Percentiles rank a stretch among this genome's conserved stretches.
These are phyloP conservation scores for Drosophila truncata DNA, from an alignment of 1,140 invertebrate species.

Conservation along the genomic window DNA sequence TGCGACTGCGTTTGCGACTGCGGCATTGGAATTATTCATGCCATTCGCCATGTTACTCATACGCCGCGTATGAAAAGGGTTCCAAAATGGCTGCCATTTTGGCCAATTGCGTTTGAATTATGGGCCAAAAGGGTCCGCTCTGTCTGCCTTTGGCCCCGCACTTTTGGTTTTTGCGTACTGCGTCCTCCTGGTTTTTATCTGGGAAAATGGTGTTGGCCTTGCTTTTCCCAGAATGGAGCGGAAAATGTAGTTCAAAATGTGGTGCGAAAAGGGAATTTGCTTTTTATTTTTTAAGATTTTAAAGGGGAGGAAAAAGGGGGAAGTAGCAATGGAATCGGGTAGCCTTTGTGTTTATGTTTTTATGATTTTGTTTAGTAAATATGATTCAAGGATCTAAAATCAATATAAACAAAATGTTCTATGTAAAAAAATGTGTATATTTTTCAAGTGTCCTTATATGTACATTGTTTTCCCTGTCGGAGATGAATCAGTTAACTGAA, in stretches of 20 bases:
- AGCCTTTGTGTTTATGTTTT: background rate
- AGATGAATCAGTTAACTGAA: no score
- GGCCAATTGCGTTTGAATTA: conserved; percentile 69
- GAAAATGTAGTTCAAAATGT: conserved; percentile 61
- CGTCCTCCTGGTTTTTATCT: conserved; percentile 31
- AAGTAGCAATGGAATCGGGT: background rate
- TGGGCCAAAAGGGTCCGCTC: conserved; percentile 54
- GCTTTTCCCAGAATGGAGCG: conserved; percentile 5
- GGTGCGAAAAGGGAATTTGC: conserved; percentile 68
- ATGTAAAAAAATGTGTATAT: no score
- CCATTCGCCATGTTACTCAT: conserved; percentile 71
- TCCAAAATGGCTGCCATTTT: conserved; percentile 48
- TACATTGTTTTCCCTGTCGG: no score
- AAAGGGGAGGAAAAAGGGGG: background rate
- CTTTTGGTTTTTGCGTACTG: conserved; percentile 20
- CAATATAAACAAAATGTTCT: background rate
- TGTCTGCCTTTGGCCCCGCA: background rate
- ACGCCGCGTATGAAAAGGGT: conserved; percentile 78
- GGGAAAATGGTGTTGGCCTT: conserved; percentile 36
- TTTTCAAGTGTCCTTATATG: no score
- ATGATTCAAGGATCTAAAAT: background rate
- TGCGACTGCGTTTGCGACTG: conserved; percentile 42
- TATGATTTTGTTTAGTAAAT: background rate
- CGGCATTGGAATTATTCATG: conserved; percentile 76
- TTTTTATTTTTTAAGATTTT: conserved; percentile 63